phyloP scores from a whole-genome alignment of 1,140 invertebrate species.

The Aphis gossypii region DNA sequence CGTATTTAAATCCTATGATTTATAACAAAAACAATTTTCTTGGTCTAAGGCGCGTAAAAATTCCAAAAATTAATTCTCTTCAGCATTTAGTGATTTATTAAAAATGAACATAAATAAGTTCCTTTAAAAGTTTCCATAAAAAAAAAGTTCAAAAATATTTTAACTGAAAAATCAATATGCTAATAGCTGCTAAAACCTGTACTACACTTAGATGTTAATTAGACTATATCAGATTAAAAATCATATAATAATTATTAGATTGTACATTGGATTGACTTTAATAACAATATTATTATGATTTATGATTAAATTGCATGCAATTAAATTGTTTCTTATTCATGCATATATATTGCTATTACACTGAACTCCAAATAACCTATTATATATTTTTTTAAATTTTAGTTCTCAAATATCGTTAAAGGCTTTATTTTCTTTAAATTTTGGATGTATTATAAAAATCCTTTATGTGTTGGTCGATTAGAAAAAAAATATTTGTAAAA shows the following conservation, averaged over 20 bases:
- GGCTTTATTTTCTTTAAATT: background rate
- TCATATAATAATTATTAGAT: constrained; percentile 12
- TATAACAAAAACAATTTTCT: background rate
- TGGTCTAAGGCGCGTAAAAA: background rate
- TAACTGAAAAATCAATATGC: background rate
- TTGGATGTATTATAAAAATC: background rate
- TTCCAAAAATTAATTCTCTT: background rate
- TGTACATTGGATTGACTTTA: constrained; percentile 15
- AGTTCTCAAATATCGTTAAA: background rate
- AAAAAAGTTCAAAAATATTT: background rate
- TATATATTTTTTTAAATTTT: background rate
- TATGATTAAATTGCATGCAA: constrained; percentile 12
- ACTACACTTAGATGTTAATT: constrained; percentile 18
- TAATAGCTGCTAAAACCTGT: background rate
- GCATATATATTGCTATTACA: background rate
- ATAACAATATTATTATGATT: constrained; percentile 20
- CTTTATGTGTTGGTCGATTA: background rate
- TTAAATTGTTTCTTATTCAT: background rate
- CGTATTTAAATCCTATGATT: background rate
- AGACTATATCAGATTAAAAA: background rate
- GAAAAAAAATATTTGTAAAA: background rate
- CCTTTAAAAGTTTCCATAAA: background rate
- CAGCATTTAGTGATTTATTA: background rate
- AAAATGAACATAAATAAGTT: background rate
- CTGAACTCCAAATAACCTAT: background rate